Base-by-base conservation (phyloP, 30 jellyfish, hydroid and myxozoan species). In the Pseudorhiza aurosa region DNA sequence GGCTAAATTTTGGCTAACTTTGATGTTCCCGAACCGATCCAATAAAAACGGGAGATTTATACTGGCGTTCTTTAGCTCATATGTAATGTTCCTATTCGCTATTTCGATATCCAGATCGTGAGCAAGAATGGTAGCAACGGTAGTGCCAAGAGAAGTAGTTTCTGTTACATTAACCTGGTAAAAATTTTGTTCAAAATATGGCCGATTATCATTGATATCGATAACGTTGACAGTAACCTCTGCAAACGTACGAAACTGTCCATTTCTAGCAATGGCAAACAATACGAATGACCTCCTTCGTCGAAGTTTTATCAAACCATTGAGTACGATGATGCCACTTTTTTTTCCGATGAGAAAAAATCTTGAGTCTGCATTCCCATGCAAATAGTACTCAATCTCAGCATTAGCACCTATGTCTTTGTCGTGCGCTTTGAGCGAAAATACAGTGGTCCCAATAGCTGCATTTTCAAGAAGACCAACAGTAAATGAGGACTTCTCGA, bases 141-240 rank as follows among this genome's bases (percentile, higher is more conserved):
- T 67, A 37, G 93, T 63, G 19, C 96, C 96, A 32, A 65, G 15
- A 22, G 30, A 40, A 8, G 95, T 85, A 31, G 62, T 71, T 40
- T 91, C 96, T 0, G 98, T 85, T 47, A 91, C 84, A 51, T 65
- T 85, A 12, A 51, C 57, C 0, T 24, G 17, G 51, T 68, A 72
- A 12, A 55, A 21, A 30, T 45, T 14, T 4, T 78, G 87, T 44
- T 60, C 37, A 36, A 84, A 85, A 35, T 75, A 57, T 10, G 99
- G 99, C 67, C 87, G 30, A 46, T 93, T 81, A 28, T 81, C 95
- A 43, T 93, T 93, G 22, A 58, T 63, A 47, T 93, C 99, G 14
- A 63, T 49, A 4, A 93, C 81, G 8, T 57, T 62, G 29, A 93
- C 89, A 25, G 68, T 65, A 2, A 93, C 77, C 27, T 75, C 90